These are phyloP conservation scores for Anastrepha obliqua DNA, from an alignment of 1,140 invertebrate genomes.

Conservation along the genomic window DNA sequence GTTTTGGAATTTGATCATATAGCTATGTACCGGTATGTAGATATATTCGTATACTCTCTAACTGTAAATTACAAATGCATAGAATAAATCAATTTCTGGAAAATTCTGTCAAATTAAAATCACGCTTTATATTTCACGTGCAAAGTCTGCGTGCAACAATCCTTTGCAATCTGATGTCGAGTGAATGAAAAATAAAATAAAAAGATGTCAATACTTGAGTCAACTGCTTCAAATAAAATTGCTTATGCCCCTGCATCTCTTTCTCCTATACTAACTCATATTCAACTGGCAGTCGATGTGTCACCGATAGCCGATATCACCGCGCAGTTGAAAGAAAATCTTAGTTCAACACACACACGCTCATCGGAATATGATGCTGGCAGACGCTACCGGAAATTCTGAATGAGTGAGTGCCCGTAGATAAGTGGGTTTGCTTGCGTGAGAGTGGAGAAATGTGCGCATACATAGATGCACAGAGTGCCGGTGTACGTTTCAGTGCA, in stretches of 20 bases:
- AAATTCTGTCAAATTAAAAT: not conserved
- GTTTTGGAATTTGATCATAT: too few relatives aligned
- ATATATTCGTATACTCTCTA: too few relatives aligned
- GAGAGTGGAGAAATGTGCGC: too few relatives aligned
- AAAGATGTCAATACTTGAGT: not conserved
- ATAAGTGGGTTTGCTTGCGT: too few relatives aligned
- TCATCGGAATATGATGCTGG: not conserved
- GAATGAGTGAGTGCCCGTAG: too few relatives aligned
- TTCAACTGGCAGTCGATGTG: conserved; percentile 3
- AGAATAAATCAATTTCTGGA: too few relatives aligned
- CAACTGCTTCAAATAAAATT: not conserved
- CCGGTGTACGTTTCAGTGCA: not conserved
- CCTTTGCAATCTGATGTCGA: not conserved
- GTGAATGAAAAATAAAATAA: not conserved
- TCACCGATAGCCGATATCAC: not conserved
- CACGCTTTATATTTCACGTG: not conserved
- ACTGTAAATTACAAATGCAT: too few relatives aligned
- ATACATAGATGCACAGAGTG: not conserved
- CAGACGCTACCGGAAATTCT: too few relatives aligned
- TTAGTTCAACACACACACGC: not conserved
- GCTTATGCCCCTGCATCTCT: not conserved
- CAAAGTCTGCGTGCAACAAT: not conserved
- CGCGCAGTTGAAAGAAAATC: not conserved
- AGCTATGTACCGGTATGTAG: too few relatives aligned
- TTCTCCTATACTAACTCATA: not conserved